phyloP scores from a whole-genome alignment of 2,888 invertebrate genomes.

The Chrysolina haemoptera region DNA sequence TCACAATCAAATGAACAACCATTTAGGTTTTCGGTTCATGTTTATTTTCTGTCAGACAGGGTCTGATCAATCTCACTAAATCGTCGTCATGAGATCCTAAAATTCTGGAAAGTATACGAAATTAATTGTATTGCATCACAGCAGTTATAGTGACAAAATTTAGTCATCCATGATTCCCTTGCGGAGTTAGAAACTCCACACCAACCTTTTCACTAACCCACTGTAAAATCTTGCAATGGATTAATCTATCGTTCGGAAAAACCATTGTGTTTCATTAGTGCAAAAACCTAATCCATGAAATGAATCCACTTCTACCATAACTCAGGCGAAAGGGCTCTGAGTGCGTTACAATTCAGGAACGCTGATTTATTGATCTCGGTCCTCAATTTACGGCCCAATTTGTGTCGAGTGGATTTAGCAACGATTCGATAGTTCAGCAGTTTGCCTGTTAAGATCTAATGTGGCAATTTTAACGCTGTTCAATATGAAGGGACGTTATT shows the following conservation, averaged over 20 bases:
- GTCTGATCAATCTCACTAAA: no score
- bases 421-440: constrained; percentile 59
- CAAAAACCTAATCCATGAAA: constrained; percentile 68
- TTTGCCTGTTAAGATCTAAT: constrained; percentile 43
- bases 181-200: neutral
- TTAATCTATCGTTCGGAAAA: constrained; percentile 10
- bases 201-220: neutral
- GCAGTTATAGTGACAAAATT: no score
- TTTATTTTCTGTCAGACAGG: no score
- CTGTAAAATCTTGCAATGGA: constrained; percentile 5
- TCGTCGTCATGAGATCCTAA: no score
- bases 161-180: no score
- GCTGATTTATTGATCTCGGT: constrained; percentile 68
- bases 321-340: constrained; percentile 39
- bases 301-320: constrained; percentile 63
- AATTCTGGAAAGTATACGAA: no score
- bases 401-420: constrained; percentile 69
- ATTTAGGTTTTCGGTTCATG: no score
- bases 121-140: no score
- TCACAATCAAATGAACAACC: no score
- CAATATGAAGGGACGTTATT: neutral
- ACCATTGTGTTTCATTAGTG: constrained; percentile 63
- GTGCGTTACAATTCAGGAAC: constrained; percentile 64
- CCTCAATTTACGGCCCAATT: constrained; percentile 70
- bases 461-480: constrained; percentile 26